Evolutionary conservation across 2,888 invertebrate species (phyloP), one percentile per base, ranked within the genome.

Genomic region (Eulithis prunata): DNA sequence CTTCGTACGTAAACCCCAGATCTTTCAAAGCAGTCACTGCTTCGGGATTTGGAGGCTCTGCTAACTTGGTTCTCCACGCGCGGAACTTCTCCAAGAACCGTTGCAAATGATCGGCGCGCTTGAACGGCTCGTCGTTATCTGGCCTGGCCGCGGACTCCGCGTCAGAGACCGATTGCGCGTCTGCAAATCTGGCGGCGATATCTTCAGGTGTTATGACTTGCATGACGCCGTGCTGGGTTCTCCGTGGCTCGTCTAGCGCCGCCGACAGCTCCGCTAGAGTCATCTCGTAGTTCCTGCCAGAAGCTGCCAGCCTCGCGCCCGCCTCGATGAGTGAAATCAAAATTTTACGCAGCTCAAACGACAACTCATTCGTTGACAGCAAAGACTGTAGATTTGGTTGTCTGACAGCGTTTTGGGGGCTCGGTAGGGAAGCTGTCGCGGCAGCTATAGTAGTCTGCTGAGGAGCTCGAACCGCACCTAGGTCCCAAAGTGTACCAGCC

Each of bases 301-400:
- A 84, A 0, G 93, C 91, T 0, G 92, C 93, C 0, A 93, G 77
- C 0, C 89, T 73, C 0, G 93, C 93, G 0, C 93, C 93, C 0
- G 91, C 91, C 79, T 92, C 92, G 38, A 93, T 87, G 21, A 93
- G 70, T 1, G 92, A 91, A 70, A 93, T 93, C 0, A 93, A 70
- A 36, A 93, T 93, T 69, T 93, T 93, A 3, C 85, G 76, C 46
- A 93, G 69, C 64, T 93, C 93, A 43, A 83, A 88, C 0, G 92
- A 87, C 3, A 93, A 62, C 68, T 93, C 93, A 62, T 93, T 92
- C 0, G 93, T 93, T 0, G 93, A 90, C 0, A 93, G 75, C 2
- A 93, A 69, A 0, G 93, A 88, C 62, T 92, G 92, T 0, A 93
- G 77, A 59, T 93, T 90, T 0, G 92, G 93, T 62, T 92, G 92